Percentiles rank a stretch among this genome's conserved stretches.
Evolutionary conservation across 2,888 invertebrate species (phyloP).

Genomic region (Pammene fasciana): DNA sequence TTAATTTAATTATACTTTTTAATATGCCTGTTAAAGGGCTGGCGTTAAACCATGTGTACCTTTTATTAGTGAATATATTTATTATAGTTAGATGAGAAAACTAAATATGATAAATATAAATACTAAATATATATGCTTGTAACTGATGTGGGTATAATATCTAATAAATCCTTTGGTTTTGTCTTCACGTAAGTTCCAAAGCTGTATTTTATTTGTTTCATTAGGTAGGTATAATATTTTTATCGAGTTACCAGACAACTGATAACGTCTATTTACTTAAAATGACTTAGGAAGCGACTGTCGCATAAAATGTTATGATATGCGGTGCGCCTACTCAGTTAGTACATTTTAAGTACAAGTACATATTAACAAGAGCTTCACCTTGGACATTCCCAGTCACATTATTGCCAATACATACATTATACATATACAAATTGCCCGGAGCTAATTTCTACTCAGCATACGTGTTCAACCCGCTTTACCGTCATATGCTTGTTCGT

Average conservation of each 20-base stretch:
- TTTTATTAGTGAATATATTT: neutral
- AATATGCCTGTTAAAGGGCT: conserved; percentile 43
- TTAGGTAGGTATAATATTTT: no score
- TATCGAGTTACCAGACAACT: no score
- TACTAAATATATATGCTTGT: no score
- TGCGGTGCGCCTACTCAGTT: neutral
- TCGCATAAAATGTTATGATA: neutral
- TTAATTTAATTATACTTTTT: conserved; percentile 51
- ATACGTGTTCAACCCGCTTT: conserved; percentile 35
- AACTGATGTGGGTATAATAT: no score
- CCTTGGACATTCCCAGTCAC: conserved; percentile 29
- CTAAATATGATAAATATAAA: neutral
- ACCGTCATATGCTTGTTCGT: conserved; percentile 32
- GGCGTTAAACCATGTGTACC: conserved; percentile 19
- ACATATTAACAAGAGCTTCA: neutral
- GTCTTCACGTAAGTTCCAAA: no score
- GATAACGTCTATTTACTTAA: no score
- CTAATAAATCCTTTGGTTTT: no score
- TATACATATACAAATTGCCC: conserved; percentile 27
- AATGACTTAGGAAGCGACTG: neutral
- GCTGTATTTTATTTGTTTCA: no score
- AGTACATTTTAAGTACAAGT: neutral
- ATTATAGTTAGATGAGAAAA: neutral
- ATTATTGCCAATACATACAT: conserved; percentile 30
- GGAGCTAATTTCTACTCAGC: conserved; percentile 35